Evolutionary conservation across 1,140 invertebrate genomes (phyloP).

Genomic region (Cotesia chilonis): DNA sequence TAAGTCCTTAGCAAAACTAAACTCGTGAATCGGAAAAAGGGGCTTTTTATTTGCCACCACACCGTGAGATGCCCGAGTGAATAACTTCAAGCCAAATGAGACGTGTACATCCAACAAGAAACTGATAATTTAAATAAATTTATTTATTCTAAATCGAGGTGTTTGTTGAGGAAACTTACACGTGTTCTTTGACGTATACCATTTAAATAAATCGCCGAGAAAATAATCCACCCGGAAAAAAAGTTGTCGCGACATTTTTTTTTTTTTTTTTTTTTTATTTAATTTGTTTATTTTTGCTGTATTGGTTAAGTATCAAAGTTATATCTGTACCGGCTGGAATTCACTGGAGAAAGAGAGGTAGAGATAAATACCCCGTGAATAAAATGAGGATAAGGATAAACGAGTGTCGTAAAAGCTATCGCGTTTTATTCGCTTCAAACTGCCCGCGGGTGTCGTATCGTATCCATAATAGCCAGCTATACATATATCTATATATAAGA

Average conservation of each 20-base stretch:
- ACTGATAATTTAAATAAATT: too few relatives aligned
- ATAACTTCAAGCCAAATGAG: too few relatives aligned
- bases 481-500: not conserved
- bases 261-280: too few relatives aligned
- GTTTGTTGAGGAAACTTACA: conserved; percentile 43
- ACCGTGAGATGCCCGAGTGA: too few relatives aligned
- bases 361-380: not conserved
- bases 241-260: not conserved
- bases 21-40: too few relatives aligned
- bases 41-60: too few relatives aligned
- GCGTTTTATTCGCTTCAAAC: conserved; percentile 34
- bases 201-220: not conserved
- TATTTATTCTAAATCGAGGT: conserved; percentile 36
- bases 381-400: conserved; percentile 24
- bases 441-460: conserved; percentile 14
- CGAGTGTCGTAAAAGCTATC: conserved; percentile 6
- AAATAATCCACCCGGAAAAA: conserved; percentile 5
- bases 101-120: too few relatives aligned
- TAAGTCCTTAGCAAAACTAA: too few relatives aligned
- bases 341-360: conserved; percentile 23
- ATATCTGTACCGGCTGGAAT: conserved; percentile 44
- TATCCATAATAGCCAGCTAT: not conserved
- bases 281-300: not conserved
- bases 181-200: conserved; percentile 36
- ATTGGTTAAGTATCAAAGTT: not conserved